Base-by-base conservation (phyloP, 2,888 invertebrate genomes). In the Leptopilina syphax region DNA sequence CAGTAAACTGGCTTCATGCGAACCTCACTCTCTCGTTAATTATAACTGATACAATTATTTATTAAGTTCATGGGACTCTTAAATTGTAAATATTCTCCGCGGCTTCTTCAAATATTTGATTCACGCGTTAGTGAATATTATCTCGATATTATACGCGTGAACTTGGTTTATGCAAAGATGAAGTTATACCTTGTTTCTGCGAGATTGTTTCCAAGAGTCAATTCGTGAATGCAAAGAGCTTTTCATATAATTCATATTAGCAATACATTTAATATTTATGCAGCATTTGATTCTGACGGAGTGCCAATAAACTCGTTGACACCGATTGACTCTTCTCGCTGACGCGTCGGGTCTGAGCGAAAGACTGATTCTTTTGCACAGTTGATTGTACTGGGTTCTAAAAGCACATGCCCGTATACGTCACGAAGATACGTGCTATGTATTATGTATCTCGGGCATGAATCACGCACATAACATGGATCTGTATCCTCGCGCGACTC, bases 11-110 rank as follows among this genome's bases (percentile, higher is more conserved):
- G 82, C 86, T 83, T 77, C 83, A 86, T 84, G 83, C 85, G 83
- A 87, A 80, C 86, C 85, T 83, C 81, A 83, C 84, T 88, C 87
- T 88, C 88, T 89, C 89, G 88, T 89, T 90, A 89, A 90, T 60
- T 89, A 90, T 50, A 89, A 90, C 90, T 90, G 89, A 90, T 90
- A 90, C 89, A 91, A 90, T 91, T 91, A 44, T 8, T 44, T 44
- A 50, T 50, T 50, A 90, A 89, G 87, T 86, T 85, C 84, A 88
- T 91, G 89, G 90, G 87, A 86, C 82, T 81, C 65, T 81, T 78
- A 79, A 65, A 79, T 27, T 27, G 3, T 27, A 27, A 27, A 27
- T 27, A 27, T 27, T 27, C 27, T 27, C 27, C 27, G 27, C 18
- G 18, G 18, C 18, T 18, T 18, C 18, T 18, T 18, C 18, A 18